phyloP scores from a whole-genome alignment of 2,113 vertebrate species.

The Takifugu bimaculatus region DNA sequence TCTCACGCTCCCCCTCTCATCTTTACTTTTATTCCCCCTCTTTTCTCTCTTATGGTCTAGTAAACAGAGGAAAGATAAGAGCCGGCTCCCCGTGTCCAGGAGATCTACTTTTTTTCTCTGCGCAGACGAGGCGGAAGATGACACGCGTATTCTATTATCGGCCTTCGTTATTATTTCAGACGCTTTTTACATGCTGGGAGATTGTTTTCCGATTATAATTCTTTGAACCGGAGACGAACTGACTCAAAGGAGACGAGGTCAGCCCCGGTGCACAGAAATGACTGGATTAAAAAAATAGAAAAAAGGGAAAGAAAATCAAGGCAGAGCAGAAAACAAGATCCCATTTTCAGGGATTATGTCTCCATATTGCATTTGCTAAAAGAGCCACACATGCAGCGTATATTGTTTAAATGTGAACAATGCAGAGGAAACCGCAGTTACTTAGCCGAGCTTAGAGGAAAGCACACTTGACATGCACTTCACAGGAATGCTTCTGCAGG shows the following conservation, averaged over 20 bases:
- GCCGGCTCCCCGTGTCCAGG: constrained; percentile 4
- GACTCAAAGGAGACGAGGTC: constrained; percentile 30
- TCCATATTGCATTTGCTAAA: not conserved
- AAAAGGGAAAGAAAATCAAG: not conserved
- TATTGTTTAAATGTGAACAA: constrained; percentile 32
- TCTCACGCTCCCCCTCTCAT: constrained; percentile 17
- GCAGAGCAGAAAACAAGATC: constrained; percentile 17
- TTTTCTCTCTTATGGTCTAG: constrained; percentile 19
- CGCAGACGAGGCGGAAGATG: constrained; percentile 7
- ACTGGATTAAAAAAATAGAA: too few species aligned
- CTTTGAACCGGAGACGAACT: constrained; percentile 9
- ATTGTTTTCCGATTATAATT: constrained; percentile 3
- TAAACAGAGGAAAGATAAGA: constrained; percentile 34
- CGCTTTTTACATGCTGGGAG: constrained; percentile 13
- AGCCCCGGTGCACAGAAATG: constrained; percentile 15
- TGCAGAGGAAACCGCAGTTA: constrained; percentile 28
- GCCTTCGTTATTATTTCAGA: not conserved
- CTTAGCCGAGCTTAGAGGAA: constrained; percentile 28
- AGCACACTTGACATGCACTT: constrained; percentile 42
- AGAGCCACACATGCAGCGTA: constrained; percentile 3
- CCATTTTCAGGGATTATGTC: constrained; percentile 15
- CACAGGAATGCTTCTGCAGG: constrained; percentile 20
- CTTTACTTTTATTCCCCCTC: constrained; percentile 18
- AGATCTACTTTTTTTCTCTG: constrained; percentile 12
- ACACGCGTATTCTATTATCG: constrained; percentile 17